These are phyloP conservation scores for Microtus oregoni DNA, from an alignment of 2,113 vertebrate genomes.

Conservation along the genomic window DNA sequence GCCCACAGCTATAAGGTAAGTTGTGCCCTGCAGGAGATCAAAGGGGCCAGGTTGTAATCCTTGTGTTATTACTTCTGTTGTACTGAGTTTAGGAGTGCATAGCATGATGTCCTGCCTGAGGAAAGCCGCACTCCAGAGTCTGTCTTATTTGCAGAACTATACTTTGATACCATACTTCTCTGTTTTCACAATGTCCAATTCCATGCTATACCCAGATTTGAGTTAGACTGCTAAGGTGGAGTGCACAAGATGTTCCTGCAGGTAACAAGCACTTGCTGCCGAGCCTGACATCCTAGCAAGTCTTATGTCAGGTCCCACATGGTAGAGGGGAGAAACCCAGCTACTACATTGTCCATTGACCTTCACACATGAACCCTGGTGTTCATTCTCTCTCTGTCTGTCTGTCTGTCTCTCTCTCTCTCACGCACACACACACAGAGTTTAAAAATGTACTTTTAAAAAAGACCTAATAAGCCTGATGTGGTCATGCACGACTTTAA, in stretches of 20 bases:
- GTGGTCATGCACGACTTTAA: background rate
- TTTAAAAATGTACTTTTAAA: background rate
- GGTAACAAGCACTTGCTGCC: too few relatives aligned
- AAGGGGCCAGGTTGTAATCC: background rate
- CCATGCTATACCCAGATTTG: background rate
- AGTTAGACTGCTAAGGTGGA: background rate
- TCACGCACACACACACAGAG: background rate
- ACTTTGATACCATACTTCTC: background rate
- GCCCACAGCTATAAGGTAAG: conserved; percentile 94
- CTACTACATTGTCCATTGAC: background rate
- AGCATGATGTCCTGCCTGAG: background rate
- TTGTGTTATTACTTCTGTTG: background rate
- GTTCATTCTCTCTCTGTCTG: too few relatives aligned
- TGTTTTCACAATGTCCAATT: background rate
- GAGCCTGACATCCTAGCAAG: background rate
- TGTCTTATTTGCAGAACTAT: background rate
- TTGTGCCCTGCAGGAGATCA: background rate
- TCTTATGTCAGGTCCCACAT: background rate
- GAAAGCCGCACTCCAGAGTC: background rate
- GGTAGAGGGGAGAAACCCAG: background rate
- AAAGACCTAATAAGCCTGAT: background rate
- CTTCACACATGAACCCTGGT: background rate
- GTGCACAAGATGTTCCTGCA: background rate
- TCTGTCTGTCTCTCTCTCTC: background rate
- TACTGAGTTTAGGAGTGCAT: background rate